These are phyloP conservation scores for Gallinago jamesoni DNA, from an alignment of 2,113 vertebrate genomes.

Conservation along the genomic window DNA sequence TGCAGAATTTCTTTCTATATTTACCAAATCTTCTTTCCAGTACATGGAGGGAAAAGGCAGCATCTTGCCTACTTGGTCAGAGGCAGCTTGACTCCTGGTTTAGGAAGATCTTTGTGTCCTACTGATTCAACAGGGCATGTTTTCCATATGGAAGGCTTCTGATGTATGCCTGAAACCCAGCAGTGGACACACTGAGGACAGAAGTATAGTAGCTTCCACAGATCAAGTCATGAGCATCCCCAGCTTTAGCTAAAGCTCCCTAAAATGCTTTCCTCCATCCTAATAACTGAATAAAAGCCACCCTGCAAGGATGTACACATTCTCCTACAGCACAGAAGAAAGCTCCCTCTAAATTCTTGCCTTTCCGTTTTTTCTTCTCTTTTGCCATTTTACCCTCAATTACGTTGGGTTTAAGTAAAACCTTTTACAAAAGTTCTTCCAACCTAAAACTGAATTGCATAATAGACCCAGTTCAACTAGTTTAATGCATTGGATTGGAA, in stretches of 20 bases:
- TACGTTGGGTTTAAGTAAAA: background rate
- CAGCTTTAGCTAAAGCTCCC: background rate
- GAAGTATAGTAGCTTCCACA: background rate
- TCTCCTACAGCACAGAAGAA: background rate
- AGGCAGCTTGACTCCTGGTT: background rate
- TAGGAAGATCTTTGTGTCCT: background rate
- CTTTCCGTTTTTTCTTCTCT: background rate
- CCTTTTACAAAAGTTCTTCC: background rate
- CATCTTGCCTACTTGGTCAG: background rate
- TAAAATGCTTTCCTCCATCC: background rate
- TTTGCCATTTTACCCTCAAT: background rate
- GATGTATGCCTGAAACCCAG: background rate
- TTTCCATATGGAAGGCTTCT: background rate
- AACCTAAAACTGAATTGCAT: background rate
- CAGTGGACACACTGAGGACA: background rate
- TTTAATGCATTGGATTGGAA: background rate
- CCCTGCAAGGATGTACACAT: background rate
- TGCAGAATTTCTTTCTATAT: background rate
- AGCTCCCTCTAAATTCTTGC: background rate
- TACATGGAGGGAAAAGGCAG: background rate
- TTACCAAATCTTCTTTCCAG: background rate
- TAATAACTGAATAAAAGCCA: background rate
- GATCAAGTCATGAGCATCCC: background rate
- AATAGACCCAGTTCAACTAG: background rate
- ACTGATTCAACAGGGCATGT: background rate